Base-by-base conservation (phyloP, 2,113 vertebrate species). In the Crotophaga sulcirostris region DNA sequence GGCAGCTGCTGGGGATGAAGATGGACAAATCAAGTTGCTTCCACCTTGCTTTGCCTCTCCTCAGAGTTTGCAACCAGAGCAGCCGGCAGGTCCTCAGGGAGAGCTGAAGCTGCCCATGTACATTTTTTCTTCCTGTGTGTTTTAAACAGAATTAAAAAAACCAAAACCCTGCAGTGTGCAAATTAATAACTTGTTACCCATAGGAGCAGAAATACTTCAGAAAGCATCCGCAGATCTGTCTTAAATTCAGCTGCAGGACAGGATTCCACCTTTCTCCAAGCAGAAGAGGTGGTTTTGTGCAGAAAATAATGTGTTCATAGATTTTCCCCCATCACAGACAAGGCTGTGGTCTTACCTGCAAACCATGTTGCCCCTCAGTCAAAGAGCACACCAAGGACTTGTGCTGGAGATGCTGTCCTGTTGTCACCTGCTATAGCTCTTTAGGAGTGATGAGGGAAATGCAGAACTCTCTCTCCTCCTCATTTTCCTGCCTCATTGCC, bases 301-400 rank as follows among this genome's bases (percentile, higher is more conserved):
- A 86, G 80, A 40, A 84, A 72, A 55, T 26, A 25, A 24, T 0
- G 1, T 1, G 2, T 60, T 42, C 6, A 1, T 18, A 54, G 49
- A 13, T 45, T 78, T 78, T 56, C 47, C 18, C 62, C 42, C 26
- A 24, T 78, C 72, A 52, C 52, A 72, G 34, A 28, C 13, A 25
- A 44, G 42, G 38, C 70, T 87, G n/a, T 54, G 72, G 28, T 83
- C 95, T 97, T 70, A 94, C 86, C 94, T 95, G 68, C 45, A 59
- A 80, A 34, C 63, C n/a, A 21, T 0, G 9, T 24, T 79, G 36
- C 17, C 40, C 52, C 21, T 0, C 0, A 60, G 34, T 31, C 47
- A 64, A 89, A 52, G 60, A 87, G 56, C 44, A 78, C 25, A 93
- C 18, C 42, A n/a, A 59, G 9, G 36, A 17, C 81, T 79, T 83